A percentile compares a stretch with the other conserved stretches of the same genome.
Conservation (phyloP, 2,113 vertebrate genomes). For the Cinclus mexicanus region DNA sequence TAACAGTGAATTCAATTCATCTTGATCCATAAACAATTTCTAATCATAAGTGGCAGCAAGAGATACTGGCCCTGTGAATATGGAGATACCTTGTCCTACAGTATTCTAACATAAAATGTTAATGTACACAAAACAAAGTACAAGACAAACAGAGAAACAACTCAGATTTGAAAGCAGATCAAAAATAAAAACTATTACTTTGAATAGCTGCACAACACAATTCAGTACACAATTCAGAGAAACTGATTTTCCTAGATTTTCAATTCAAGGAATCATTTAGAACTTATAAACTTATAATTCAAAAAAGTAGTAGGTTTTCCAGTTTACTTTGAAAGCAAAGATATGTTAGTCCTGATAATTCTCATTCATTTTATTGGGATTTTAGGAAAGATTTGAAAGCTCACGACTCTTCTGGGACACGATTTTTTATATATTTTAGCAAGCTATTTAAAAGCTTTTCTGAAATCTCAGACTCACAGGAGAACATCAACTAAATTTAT, state of each 20-base stretch:
- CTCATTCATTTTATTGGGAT: background rate
- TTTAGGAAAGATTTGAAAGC: background rate
- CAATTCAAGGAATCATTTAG: background rate
- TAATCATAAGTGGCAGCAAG: background rate
- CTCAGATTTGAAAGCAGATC: background rate
- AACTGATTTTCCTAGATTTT: background rate
- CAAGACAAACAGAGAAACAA: background rate
- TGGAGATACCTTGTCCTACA: rapidly evolving
- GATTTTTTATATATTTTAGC: background rate
- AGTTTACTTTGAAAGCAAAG: background rate
- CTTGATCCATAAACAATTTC: background rate
- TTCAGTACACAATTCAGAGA: background rate
- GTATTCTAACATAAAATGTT: background rate
- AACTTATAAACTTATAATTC: background rate
- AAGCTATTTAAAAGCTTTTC: background rate
- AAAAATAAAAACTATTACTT: background rate
- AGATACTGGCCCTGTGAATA: background rate
- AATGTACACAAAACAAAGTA: background rate
- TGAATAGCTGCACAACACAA: background rate
- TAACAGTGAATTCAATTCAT: background rate
- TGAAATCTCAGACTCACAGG: background rate
- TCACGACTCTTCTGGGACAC: background rate
- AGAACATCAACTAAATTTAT: background rate
- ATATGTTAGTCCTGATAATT: background rate
- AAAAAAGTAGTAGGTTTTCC: background rate